Percentiles rank a stretch among this genome's conserved stretches.
Evolutionary conservation across 1,140 invertebrate species (phyloP).

Genomic region (Anastrepha obliqua): DNA sequence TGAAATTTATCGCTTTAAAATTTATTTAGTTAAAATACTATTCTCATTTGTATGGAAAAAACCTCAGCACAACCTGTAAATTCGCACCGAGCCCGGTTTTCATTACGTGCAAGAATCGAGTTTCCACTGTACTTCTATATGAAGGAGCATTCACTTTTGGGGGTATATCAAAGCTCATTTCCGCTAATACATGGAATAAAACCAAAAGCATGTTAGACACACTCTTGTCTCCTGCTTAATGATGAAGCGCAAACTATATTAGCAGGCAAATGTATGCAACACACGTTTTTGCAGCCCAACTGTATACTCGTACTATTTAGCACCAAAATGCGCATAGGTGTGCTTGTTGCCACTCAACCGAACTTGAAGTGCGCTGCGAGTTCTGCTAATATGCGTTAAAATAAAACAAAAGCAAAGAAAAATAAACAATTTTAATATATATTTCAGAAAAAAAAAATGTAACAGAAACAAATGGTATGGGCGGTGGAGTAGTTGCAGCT

Average conservation of each 20-base stretch:
- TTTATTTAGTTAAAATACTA: too few species aligned
- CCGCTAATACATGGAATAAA: conserved; percentile 30
- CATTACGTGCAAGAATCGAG: too few species aligned
- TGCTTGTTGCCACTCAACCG: neutral
- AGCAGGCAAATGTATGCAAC: neutral
- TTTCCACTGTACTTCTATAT: too few species aligned
- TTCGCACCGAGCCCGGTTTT: too few species aligned
- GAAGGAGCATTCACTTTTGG: neutral
- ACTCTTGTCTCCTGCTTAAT: conserved; percentile 25
- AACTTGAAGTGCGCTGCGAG: neutral
- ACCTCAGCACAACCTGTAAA: too few species aligned
- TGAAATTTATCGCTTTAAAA: too few species aligned
- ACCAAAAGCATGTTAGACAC: neutral
- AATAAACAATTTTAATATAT: neutral
- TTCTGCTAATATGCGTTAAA: conserved; percentile 42
- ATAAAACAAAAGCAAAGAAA: neutral
- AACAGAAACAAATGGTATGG: neutral
- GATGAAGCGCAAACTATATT: conserved; percentile 40
- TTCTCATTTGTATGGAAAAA: too few species aligned
- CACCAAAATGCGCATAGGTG: neutral
- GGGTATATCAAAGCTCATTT: conserved; percentile 46
- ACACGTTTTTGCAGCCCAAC: neutral
- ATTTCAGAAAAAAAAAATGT: neutral
- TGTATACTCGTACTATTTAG: too few species aligned
- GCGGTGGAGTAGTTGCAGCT: neutral